These are phyloP conservation scores for Premnoplex brunnescens DNA, from an alignment of 2,797 vertebrate genomes.

Conservation along the genomic window DNA sequence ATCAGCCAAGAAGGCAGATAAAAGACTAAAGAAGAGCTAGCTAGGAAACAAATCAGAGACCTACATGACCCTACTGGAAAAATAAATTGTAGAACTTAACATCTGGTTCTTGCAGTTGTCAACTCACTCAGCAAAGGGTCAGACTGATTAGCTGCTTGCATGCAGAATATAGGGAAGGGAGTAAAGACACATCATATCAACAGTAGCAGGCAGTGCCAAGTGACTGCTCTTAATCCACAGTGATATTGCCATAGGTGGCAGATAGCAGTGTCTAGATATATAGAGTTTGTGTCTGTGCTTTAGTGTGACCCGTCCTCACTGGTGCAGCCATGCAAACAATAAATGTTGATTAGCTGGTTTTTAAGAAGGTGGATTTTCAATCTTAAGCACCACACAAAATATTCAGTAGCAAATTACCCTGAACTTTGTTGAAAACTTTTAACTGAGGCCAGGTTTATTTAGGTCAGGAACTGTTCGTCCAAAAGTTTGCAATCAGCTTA, in stretches of 20 bases:
- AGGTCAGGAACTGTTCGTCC: background rate
- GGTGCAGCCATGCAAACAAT: background rate
- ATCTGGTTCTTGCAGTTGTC: constrained; percentile 61
- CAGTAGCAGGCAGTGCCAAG: background rate
- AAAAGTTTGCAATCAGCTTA: background rate
- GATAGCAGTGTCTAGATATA: background rate
- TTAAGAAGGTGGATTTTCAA: background rate
- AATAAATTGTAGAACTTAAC: constrained; percentile 41
- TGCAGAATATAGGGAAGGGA: background rate
- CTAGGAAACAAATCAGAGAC: constrained; percentile 54
- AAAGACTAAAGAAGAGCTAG: constrained; percentile 48
- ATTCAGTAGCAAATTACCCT: background rate
- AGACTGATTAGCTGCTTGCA: constrained; percentile 22
- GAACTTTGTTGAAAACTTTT: background rate
- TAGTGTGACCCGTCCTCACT: background rate
- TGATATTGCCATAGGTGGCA: background rate
- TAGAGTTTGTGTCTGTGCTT: background rate
- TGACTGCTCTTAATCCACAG: background rate
- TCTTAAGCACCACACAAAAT: background rate
- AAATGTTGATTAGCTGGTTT: background rate
- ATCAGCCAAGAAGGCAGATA: constrained; percentile 47
- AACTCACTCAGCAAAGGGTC: constrained; percentile 34
- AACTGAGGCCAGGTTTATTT: background rate
- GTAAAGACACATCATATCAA: background rate
- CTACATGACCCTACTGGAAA: constrained; percentile 46